phyloP scores from a whole-genome alignment of 2,888 invertebrate species.

The Polyploca ridens region DNA sequence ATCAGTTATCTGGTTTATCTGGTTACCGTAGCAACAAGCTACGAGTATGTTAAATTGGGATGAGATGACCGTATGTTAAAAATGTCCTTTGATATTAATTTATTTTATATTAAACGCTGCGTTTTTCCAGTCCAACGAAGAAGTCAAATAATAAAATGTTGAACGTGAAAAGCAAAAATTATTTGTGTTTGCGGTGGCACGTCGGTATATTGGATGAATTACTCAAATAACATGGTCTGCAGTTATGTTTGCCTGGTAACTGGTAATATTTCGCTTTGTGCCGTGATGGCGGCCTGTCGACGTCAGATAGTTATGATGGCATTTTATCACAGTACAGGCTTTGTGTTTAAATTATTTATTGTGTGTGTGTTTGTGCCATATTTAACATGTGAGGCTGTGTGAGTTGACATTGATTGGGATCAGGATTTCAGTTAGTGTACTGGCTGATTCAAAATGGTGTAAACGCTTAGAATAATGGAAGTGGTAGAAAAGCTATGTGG shows the following conservation, averaged over 20 bases:
- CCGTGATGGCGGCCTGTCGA: constrained; percentile 4
- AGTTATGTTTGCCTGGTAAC: constrained; percentile 1
- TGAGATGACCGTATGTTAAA: no score
- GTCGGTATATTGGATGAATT: neutral
- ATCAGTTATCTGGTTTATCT: no score
- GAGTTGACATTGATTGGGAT: neutral
- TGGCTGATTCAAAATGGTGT: neutral
- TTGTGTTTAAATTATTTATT: neutral
- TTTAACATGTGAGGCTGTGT: neutral
- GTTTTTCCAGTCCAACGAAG: neutral
- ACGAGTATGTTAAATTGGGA: no score
- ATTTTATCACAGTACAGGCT: neutral
- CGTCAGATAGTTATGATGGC: constrained; percentile 7
- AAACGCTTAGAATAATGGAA: no score
- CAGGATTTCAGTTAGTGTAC: neutral
- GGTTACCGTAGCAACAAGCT: no score
- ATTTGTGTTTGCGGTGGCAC: neutral
- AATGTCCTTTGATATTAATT: no score
- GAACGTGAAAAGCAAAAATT: neutral
- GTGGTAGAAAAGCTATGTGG: no score
- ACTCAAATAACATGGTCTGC: constrained; percentile 1
- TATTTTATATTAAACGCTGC: neutral
- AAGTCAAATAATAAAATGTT: neutral
- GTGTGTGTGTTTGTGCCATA: neutral
- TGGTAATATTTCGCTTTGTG: constrained; percentile 1